phyloP scores from a whole-genome alignment of 2,888 invertebrate species.

The Phyllotreta striolata region DNA sequence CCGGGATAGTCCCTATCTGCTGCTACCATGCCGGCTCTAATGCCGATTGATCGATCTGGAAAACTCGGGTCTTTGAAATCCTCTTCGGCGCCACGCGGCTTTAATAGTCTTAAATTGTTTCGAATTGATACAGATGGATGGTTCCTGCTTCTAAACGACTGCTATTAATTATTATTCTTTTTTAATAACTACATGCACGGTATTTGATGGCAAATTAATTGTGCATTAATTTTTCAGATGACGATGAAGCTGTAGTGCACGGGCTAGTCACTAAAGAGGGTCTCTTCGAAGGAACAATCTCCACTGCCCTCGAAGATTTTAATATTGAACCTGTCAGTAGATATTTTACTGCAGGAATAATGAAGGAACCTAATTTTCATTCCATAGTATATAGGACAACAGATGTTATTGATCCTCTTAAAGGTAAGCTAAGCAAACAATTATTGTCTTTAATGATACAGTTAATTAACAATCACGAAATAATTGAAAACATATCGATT shows the following conservation, averaged over 20 bases:
- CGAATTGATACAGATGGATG: too few relatives aligned
- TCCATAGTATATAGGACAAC: slow-evolving; percentile 85
- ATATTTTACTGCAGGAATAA: slow-evolving; percentile 58
- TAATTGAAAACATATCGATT: background rate
- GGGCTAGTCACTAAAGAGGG: slow-evolving; percentile 88
- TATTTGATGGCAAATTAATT: background rate
- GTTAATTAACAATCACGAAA: too few relatives aligned
- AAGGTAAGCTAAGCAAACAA: slow-evolving; percentile 38
- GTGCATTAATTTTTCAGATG: slow-evolving; percentile 69
- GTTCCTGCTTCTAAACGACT: background rate
- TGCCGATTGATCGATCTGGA: slow-evolving; percentile 27
- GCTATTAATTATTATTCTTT: background rate
- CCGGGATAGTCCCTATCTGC: slow-evolving; percentile 21
- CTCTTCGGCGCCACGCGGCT: slow-evolving; percentile 19
- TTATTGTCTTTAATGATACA: background rate
- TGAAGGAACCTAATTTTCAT: slow-evolving; percentile 66
- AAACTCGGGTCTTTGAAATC: slow-evolving; percentile 22
- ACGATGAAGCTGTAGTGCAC: slow-evolving; percentile 81
- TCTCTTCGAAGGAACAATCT: slow-evolving; percentile 88
- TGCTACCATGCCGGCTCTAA: slow-evolving; percentile 19
- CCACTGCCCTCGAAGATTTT: slow-evolving; percentile 79
- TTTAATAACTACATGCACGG: background rate
- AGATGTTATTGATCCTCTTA: slow-evolving; percentile 71
- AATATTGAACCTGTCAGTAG: slow-evolving; percentile 84
- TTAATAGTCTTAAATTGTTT: slow-evolving; percentile 1